These are phyloP conservation scores for Pantherophis vulpinus DNA, from an alignment of 2,797 vertebrate genomes.

Conservation along the genomic window DNA sequence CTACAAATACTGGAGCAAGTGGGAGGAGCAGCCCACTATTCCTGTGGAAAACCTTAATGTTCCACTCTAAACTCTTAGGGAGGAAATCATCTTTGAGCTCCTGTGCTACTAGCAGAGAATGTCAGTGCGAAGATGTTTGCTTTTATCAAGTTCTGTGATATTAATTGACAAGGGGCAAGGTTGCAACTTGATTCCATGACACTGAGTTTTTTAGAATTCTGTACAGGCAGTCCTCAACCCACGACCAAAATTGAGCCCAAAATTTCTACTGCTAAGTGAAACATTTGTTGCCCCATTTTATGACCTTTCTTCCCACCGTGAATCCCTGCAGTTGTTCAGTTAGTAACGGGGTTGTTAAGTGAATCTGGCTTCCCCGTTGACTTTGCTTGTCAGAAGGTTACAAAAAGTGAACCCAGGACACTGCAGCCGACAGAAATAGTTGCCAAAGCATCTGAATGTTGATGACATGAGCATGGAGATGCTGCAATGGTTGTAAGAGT, in stretches of 20 bases:
- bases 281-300: not conserved
- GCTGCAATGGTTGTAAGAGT: not conserved
- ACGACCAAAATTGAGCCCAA: not conserved
- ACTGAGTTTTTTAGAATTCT: not conserved
- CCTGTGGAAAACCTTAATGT: not conserved
- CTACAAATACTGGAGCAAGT: not conserved
- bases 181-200: not conserved
- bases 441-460: not conserved
- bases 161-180: not conserved
- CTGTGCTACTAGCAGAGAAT: accelerated
- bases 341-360: not conserved
- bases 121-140: not conserved
- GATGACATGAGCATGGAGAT: not conserved
- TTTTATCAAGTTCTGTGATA: not conserved
- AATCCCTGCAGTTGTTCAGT: not conserved
- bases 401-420: not conserved
- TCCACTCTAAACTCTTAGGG: not conserved
- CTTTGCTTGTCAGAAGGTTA: not conserved
- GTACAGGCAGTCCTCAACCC: not conserved
- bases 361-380: not conserved
- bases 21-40: not conserved
- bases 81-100: not conserved
- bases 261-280: not conserved
- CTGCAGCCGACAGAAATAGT: not conserved
- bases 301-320: not conserved